These are phyloP conservation scores for Aporrectodea caliginosa DNA, from an alignment of 1,140 invertebrate species.

Conservation along the genomic window DNA sequence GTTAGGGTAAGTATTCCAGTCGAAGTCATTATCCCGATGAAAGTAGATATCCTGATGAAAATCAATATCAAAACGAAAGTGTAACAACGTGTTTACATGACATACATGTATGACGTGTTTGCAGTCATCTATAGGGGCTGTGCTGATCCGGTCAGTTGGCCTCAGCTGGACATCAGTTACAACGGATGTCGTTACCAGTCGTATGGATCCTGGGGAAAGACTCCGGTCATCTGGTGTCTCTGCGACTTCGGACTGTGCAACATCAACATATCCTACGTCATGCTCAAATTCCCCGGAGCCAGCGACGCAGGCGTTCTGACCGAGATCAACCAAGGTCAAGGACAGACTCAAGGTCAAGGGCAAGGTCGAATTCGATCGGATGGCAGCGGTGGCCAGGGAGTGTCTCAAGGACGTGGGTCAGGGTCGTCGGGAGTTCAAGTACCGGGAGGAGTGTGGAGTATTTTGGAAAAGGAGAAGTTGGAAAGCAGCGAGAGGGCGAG, in stretches of 20 bases:
- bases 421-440: too few relatives aligned
- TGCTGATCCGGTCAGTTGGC: slow-evolving; percentile 16
- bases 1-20: too few relatives aligned
- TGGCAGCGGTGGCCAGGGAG: too few relatives aligned
- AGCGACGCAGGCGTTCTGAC: background rate
- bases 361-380: background rate
- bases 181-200: slow-evolving; percentile 17
- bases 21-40: too few relatives aligned
- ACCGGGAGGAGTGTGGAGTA: background rate
- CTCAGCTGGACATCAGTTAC: slow-evolving; percentile 16
- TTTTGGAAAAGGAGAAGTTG: background rate
- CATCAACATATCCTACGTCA: slow-evolving; percentile 25
- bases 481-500: background rate
- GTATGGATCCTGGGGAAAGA: slow-evolving; percentile 17
- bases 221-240: slow-evolving; percentile 20
- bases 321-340: background rate
- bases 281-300: background rate
- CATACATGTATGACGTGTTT: background rate
- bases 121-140: slow-evolving; percentile 19
- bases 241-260: slow-evolving; percentile 19
- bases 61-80: too few relatives aligned
- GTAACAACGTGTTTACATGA: too few relatives aligned
- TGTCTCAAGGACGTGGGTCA: too few relatives aligned
- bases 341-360: background rate
- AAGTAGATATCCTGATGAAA: too few relatives aligned